Percentiles rank a stretch among this genome's conserved stretches.
phyloP scores from a whole-genome alignment of 2,797 vertebrate genomes.

The Myoxocephalus aenaeus region DNA sequence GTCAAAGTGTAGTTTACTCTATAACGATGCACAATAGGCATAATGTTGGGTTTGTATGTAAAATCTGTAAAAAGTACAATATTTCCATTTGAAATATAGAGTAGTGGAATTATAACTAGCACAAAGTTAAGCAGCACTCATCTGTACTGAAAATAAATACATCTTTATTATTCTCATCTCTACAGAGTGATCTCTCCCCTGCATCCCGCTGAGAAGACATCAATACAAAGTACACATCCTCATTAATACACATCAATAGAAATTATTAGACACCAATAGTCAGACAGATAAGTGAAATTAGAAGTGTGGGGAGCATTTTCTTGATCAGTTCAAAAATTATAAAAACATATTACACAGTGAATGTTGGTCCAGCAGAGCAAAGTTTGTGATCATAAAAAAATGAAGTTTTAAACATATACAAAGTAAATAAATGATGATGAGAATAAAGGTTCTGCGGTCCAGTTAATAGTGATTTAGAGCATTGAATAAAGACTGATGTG shows the following conservation, averaged over 20 bases:
- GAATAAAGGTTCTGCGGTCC: conserved; percentile 20
- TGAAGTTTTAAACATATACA: conserved; percentile 18
- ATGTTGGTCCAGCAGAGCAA: conserved; percentile 50
- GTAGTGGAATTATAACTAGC: not conserved
- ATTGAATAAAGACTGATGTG: not conserved
- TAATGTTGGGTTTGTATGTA: not conserved
- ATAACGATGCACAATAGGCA: too few relatives aligned
- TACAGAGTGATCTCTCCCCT: conserved; percentile 87
- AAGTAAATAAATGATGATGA: conserved; percentile 14
- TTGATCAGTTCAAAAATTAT: conserved; percentile 32
- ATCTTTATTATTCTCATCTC: conserved; percentile 93
- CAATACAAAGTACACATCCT: conserved; percentile 71
- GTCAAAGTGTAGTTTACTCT: not conserved
- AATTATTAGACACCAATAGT: conserved; percentile 64
- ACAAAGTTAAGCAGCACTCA: conserved; percentile 18
- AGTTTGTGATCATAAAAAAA: conserved; percentile 34
- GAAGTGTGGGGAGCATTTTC: conserved; percentile 37
- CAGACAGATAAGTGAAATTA: conserved; percentile 51
- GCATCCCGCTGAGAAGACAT: conserved; percentile 77
- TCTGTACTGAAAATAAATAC: conserved; percentile 97
- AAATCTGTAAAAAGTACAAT: not conserved
- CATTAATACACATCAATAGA: conserved; percentile 70
- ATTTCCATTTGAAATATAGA: not conserved
- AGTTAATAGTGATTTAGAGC: conserved; percentile 9
- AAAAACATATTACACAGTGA: conserved; percentile 31